Conservation (phyloP, 2,113 vertebrate species). For the Stercorarius parasiticus region DNA sequence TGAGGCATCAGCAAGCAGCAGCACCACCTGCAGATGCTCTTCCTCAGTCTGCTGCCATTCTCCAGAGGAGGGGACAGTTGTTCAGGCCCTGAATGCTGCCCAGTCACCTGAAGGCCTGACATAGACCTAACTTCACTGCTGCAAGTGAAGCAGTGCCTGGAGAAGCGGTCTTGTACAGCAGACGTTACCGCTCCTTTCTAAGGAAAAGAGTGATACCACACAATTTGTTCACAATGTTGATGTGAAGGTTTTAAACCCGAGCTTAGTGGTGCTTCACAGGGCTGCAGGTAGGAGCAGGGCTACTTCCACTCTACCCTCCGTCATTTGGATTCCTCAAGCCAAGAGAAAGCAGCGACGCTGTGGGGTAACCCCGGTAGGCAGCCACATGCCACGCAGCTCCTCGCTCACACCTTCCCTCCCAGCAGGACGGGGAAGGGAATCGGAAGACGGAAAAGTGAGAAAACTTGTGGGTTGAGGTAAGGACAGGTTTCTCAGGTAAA, state of each 20-base stretch:
- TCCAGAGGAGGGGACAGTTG: background rate
- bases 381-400: background rate
- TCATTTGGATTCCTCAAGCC: background rate
- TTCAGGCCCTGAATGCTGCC: background rate
- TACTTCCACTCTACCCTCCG: background rate
- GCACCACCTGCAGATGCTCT: background rate
- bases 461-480: background rate
- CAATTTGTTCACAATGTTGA: background rate
- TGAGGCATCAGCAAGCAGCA: background rate
- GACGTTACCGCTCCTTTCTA: background rate
- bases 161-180: background rate
- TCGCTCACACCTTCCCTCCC: background rate
- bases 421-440: fast-evolving
- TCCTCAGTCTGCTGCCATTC: background rate
- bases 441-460: fast-evolving
- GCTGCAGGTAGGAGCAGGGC: background rate
- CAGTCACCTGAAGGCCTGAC: background rate
- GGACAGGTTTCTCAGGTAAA: background rate
- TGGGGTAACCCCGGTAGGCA: background rate
- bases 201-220: background rate
- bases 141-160: background rate
- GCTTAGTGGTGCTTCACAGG: background rate
- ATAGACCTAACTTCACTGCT: background rate
- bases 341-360: background rate
- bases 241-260: background rate